Base-by-base conservation (phyloP, 2,888 invertebrate genomes). In the Thecophora atra region DNA sequence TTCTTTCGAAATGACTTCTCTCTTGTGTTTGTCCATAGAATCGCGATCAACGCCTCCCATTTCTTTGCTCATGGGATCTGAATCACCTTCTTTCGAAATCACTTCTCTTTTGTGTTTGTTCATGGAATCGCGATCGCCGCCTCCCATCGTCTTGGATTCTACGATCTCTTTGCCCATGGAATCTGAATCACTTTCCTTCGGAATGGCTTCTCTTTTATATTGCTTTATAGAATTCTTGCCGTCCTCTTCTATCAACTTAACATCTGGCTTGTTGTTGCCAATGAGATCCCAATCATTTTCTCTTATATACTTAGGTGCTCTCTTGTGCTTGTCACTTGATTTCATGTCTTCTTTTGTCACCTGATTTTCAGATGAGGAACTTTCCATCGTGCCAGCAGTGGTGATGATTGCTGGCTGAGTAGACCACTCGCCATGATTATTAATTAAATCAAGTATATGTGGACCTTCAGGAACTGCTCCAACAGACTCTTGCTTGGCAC, bases 381-480 rank as follows among this genome's bases (percentile, higher is more conserved):
- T 37, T 37, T 37, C 11, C 6, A 8, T 37, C 21, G 15, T 21
- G 37, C 5, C 30, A 24, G 21, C n/a, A 13, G 58, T n/a, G 52
- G 13, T 52, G 52, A 52, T 3, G 37, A 37, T 11, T 37, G 6
- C 7, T 37, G 7, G 37, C 11, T 37, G 37, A n/a, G n/a, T 37
- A 6, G 37, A 37, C 37, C 28, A 42, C 21, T 19, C 54, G 19
- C 30, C 54, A 37, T 75, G 47, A 70, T 75, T 71, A 30, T 73
- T 75, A 7, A 52, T 4, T 8, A 73, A 64, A 54, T 74, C 65
- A 15, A 58, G 26, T 17, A 76, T 72, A 13, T 66, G 51, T 7
- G 75, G 72, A 1, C 66, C 60, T 1, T 47, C 60, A 30, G 66
- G 71, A 2, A 44, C 63, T 13, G 11, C 5, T 28, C 47, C 17